These are phyloP conservation scores for Nycteola revayana DNA, from an alignment of 2,888 invertebrate genomes.

Conservation along the genomic window DNA sequence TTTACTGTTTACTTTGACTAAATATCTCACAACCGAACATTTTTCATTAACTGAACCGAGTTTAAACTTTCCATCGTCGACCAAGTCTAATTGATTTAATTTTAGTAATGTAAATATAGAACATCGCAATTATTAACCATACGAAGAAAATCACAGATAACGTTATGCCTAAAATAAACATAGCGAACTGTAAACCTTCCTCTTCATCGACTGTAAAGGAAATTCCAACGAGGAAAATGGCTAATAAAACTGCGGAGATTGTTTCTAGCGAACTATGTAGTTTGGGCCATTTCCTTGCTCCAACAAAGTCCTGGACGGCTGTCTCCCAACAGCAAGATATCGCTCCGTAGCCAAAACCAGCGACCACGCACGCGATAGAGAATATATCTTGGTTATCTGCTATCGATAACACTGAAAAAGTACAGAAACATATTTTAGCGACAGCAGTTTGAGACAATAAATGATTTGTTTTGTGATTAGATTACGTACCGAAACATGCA, in stretches of 20 bases:
- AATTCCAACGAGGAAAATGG: constrained; percentile 52
- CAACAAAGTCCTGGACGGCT: constrained; percentile 70
- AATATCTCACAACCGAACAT: too few species aligned
- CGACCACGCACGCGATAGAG: constrained; percentile 73
- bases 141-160: constrained; percentile 50
- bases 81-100: constrained; percentile 47
- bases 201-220: constrained; percentile 49
- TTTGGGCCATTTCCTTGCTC: constrained; percentile 72
- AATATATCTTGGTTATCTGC: constrained; percentile 68
- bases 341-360: constrained; percentile 76
- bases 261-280: constrained; percentile 74
- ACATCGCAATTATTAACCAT: constrained; percentile 55
- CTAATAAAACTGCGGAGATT: constrained; percentile 56
- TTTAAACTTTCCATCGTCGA: constrained; percentile 36
- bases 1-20: too few species aligned
- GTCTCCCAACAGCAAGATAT: constrained; percentile 71
- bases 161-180: constrained; percentile 56
- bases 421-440: background rate
- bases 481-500: constrained; percentile 66
- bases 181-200: constrained; percentile 51
- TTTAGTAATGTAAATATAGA: constrained; percentile 55
- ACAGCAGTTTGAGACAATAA: too few species aligned
- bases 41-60: too few species aligned
- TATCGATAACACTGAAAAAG: constrained; percentile 54
- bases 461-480: too few species aligned